Evolutionary conservation across 1,140 invertebrate genomes (phyloP).

Genomic region (Solenopsis fugax): DNA sequence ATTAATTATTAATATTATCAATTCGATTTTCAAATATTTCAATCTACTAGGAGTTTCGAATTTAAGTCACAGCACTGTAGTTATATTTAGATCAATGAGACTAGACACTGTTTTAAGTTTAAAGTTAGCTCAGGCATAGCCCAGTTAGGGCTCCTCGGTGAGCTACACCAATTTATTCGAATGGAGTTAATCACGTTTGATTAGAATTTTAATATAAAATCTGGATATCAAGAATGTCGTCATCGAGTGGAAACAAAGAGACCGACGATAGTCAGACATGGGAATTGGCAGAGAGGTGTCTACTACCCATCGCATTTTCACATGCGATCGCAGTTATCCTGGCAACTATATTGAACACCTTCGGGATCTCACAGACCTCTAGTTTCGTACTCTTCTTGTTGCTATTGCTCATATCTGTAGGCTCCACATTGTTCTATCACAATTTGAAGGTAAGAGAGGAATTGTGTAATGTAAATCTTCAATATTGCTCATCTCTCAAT

Average conservation of each 20-base stretch:
- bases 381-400: slow-evolving; percentile 92
- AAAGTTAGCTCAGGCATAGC: slow-evolving; percentile 85
- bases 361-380: slow-evolving; percentile 91
- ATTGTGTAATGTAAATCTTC: background rate
- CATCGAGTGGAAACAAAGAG: slow-evolving; percentile 78
- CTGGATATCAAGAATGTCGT: slow-evolving; percentile 75
- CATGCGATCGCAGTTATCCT: slow-evolving; percentile 92
- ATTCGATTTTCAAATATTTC: slow-evolving; percentile 33
- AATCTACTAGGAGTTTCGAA: slow-evolving; percentile 80
- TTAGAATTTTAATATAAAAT: slow-evolving; percentile 55
- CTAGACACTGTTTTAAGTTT: slow-evolving; percentile 84
- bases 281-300: slow-evolving; percentile 92
- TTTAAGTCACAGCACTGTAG: slow-evolving; percentile 79
- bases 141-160: slow-evolving; percentile 81
- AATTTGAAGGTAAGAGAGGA: slow-evolving; percentile 91
- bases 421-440: slow-evolving; percentile 92
- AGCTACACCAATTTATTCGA: slow-evolving; percentile 76
- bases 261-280: slow-evolving; percentile 87
- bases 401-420: slow-evolving; percentile 90
- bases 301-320: slow-evolving; percentile 92
- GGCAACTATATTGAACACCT: slow-evolving; percentile 90
- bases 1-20: slow-evolving; percentile 2
- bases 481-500: background rate
- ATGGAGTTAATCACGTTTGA: slow-evolving; percentile 78
- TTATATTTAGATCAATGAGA: slow-evolving; percentile 85